phyloP scores from a whole-genome alignment of 2,113 vertebrate genomes.

The Ammospiza nelsoni region DNA sequence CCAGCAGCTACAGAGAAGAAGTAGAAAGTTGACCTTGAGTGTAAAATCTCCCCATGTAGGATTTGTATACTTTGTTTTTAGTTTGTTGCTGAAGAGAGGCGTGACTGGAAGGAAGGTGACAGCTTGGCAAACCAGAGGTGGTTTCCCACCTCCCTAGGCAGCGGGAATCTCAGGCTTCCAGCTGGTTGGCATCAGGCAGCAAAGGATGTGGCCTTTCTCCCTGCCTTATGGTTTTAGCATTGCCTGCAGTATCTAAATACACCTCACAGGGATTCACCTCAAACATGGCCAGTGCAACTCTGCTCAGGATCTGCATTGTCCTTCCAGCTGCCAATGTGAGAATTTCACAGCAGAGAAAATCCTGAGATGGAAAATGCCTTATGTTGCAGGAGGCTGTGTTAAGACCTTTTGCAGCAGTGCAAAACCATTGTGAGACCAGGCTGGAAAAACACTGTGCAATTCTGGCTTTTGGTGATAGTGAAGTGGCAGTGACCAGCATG shows the following conservation, averaged over 20 bases:
- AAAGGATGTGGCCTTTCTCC: neutral
- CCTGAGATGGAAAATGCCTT: neutral
- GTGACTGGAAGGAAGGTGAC: neutral
- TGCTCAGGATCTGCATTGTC: neutral
- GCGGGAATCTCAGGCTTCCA: neutral
- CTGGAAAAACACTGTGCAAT: neutral
- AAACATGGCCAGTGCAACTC: rapidly evolving
- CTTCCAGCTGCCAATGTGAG: neutral
- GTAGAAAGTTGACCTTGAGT: neutral
- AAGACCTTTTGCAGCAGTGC: neutral
- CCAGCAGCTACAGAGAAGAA: neutral
- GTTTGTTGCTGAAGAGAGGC: neutral
- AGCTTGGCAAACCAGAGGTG: neutral
- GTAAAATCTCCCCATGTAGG: neutral
- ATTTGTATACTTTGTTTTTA: neutral
- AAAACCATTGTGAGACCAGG: neutral
- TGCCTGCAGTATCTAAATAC: neutral
- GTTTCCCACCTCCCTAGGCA: neutral
- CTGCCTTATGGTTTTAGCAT: neutral
- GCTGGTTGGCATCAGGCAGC: neutral
- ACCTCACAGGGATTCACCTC: neutral
- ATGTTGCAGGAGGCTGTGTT: neutral
- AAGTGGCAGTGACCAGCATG: neutral
- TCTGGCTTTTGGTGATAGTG: neutral
- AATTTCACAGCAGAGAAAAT: neutral